Base-by-base conservation (phyloP, 2,113 vertebrate genomes). In the Panurus biarmicus region DNA sequence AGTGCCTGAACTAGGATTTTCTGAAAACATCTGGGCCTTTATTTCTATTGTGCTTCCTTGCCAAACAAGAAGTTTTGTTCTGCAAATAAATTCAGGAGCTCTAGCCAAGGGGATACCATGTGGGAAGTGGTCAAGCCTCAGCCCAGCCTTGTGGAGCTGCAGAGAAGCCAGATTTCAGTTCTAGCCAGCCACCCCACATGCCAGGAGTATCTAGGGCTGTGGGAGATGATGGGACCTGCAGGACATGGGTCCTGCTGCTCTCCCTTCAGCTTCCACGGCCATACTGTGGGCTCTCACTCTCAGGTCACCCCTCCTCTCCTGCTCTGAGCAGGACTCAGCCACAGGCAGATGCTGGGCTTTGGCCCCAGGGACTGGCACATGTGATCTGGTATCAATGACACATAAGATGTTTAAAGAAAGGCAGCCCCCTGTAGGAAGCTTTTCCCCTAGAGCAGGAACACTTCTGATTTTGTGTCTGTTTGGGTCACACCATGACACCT, bases 151-250 rank as follows among this genome's bases (percentile, higher is more conserved):
- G 12, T 54, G 66, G 29, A 71, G 35, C 18, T 60, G 33, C 48
- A 54, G 47, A 70, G 51, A 29, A 75, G 24, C 2, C 77, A 78
- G 35, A 16, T 66, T 89, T 70, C n/a, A 67, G 31, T 64, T 45
- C n/a, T 33, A 51, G n/a, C 16, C 26, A 54, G 13, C 21, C 44
- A 60, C 2, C 8, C 26, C 50, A 45, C 0, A 0, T 67, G 25
- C 42, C 28, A 54, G 62, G 21, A 82, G 25, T 12, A 72, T 40
- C 33, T 35, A 61, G n/a, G 21, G n/a, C 7, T 6, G 29, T 36
- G 33, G 15, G 25, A 33, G 15, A 36, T 35, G 17, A 64, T 2
- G 5, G 13, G 19, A n/a, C 13, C 16, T 61, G 23, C 33, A 76
- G 57, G 35, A 31, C 25, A 54, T 11, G 45, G 45, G 42, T 85